These are phyloP conservation scores for Pangasianodon gigas DNA, from an alignment of 2,113 vertebrate species.

Conservation along the genomic window DNA sequence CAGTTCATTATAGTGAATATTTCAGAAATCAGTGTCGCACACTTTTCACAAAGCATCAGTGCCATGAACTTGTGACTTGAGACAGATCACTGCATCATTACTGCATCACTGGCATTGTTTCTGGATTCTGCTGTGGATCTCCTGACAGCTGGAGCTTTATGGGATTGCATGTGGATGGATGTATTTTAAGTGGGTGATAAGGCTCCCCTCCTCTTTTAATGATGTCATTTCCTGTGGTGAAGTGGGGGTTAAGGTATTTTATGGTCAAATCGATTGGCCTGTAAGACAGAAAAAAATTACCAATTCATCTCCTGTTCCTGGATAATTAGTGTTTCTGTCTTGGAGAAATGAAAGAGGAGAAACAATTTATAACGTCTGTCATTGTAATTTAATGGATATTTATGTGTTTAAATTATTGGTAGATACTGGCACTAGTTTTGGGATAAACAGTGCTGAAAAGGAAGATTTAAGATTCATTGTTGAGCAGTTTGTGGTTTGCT, in stretches of 20 bases:
- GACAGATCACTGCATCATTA: not conserved
- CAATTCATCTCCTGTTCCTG: not conserved
- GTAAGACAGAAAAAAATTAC: not conserved
- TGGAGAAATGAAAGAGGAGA: not conserved
- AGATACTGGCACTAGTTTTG: not conserved
- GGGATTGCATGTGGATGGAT: not conserved
- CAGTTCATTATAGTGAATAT: not conserved
- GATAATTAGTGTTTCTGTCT: not conserved
- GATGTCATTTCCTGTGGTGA: conserved; percentile 23
- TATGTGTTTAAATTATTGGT: not conserved
- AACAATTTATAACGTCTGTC: not conserved
- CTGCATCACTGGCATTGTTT: not conserved
- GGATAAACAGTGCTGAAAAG: not conserved
- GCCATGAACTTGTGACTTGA: not conserved
- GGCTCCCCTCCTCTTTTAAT: not conserved
- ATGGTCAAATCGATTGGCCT: not conserved
- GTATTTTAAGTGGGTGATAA: conserved; percentile 23
- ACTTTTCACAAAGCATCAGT: not conserved
- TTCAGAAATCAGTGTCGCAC: not conserved
- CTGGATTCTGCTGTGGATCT: not conserved
- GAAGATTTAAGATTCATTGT: not conserved
- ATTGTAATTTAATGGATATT: not conserved
- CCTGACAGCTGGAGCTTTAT: conserved; percentile 5
- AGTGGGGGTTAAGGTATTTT: not conserved
- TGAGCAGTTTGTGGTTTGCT: not conserved